phyloP scores from a whole-genome alignment of 2,113 vertebrate genomes.

The Mormyrus iriodes region DNA sequence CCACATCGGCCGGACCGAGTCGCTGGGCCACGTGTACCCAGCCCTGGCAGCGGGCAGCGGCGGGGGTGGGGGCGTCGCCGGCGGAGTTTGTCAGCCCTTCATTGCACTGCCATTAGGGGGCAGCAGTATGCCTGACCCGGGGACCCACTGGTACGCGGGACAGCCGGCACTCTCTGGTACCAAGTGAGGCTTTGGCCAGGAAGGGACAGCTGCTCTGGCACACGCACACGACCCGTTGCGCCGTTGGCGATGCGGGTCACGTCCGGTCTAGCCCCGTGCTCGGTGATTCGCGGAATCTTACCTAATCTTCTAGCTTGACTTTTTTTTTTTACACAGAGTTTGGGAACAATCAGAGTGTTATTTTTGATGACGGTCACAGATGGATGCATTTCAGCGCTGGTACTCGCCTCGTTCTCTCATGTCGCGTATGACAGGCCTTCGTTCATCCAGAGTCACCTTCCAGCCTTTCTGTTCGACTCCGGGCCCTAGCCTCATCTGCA shows the following conservation, averaged over 20 bases:
- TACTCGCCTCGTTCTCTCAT: background rate
- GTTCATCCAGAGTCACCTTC: background rate
- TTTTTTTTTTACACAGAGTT: background rate
- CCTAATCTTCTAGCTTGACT: background rate
- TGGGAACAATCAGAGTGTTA: background rate
- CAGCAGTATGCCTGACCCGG: slow-evolving; percentile 54
- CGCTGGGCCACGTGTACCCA: slow-evolving; percentile 79
- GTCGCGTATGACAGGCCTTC: background rate
- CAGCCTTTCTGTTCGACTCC: background rate
- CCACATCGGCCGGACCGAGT: slow-evolving; percentile 79
- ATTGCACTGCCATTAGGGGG: slow-evolving; percentile 62
- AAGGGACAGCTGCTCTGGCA: slow-evolving; percentile 35
- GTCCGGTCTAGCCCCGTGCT: background rate
- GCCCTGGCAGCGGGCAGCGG: slow-evolving; percentile 53
- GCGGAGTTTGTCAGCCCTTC: slow-evolving; percentile 58
- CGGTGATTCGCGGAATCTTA: background rate
- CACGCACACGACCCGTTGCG: background rate
- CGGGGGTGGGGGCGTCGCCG: slow-evolving; percentile 58
- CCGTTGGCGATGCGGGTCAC: background rate
- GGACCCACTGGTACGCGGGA: slow-evolving; percentile 68
- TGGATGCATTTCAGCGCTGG: background rate
- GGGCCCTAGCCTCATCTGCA: background rate
- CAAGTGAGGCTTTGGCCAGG: slow-evolving; percentile 47
- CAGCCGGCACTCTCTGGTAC: slow-evolving; percentile 58
- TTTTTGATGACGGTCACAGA: background rate